These are phyloP conservation scores for Jacana jacana DNA, from an alignment of 2,113 vertebrate species.

Conservation along the genomic window DNA sequence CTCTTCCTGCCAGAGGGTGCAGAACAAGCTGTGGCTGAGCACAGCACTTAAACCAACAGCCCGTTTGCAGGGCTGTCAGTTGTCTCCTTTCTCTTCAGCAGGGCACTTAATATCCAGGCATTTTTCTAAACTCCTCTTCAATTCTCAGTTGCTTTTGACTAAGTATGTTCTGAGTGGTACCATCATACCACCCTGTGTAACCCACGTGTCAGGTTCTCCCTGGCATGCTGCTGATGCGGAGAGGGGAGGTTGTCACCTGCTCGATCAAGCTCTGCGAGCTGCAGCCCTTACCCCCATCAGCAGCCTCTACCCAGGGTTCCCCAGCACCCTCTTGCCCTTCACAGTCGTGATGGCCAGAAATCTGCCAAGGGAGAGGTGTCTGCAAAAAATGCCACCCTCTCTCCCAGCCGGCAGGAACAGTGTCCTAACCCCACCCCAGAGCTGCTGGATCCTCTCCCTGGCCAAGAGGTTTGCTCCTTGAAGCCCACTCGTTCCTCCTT, in stretches of 20 bases:
- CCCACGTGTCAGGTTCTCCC: background rate
- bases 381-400: background rate
- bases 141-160: background rate
- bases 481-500: background rate
- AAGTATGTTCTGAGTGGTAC: background rate
- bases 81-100: background rate
- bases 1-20: background rate
- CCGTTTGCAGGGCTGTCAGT: background rate
- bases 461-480: background rate
- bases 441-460: too few species aligned
- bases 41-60: background rate
- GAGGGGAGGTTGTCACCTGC: background rate
- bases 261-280: rapidly evolving
- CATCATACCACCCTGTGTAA: rapidly evolving
- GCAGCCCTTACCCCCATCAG: rapidly evolving
- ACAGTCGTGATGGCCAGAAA: rapidly evolving
- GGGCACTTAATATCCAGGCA: background rate
- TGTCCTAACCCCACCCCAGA: background rate
- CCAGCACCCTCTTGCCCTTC: background rate
- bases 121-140: background rate
- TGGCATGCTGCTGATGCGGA: background rate
- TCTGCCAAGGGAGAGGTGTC: background rate
- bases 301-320: background rate
- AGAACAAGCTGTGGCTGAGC: background rate
- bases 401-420: background rate